Evolutionary conservation across 53 echinoderm and acorn worm genomes (phyloP).

Genomic region (Pentamera pediparva): DNA sequence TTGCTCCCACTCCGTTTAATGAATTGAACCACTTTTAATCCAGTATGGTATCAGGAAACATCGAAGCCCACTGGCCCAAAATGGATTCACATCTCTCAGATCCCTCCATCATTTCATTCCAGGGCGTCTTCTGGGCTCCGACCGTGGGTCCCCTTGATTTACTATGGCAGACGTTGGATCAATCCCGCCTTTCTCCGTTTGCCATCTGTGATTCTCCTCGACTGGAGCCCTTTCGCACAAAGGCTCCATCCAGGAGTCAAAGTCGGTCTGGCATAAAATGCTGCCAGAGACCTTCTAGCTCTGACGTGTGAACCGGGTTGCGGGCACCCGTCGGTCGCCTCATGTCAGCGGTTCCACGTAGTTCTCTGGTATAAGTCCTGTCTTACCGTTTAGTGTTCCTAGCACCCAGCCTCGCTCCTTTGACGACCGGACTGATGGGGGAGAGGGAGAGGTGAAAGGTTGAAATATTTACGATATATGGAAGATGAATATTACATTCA

Average conservation of each 20-base stretch:
- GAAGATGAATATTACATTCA: too few species aligned
- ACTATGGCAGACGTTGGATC: neutral
- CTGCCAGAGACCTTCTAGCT: neutral
- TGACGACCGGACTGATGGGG: slow-evolving; percentile 65
- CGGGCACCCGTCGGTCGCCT: neutral
- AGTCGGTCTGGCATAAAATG: neutral
- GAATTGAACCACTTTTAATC: too few species aligned
- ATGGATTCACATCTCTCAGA: too few species aligned
- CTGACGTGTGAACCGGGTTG: neutral
- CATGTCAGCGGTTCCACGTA: slow-evolving; percentile 79
- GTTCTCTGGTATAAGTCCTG: slow-evolving; percentile 89
- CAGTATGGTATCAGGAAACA: too few species aligned
- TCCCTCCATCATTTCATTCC: too few species aligned
- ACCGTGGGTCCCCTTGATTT: neutral
- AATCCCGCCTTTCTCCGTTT: neutral
- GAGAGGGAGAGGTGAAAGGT: neutral
- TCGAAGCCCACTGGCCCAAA: too few species aligned
- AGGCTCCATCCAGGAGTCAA: too few species aligned
- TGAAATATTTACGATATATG: too few species aligned
- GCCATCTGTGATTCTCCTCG: neutral
- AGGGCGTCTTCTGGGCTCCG: too few species aligned
- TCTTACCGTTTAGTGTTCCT: slow-evolving; percentile 93
- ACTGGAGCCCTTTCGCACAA: neutral
- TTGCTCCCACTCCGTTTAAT: too few species aligned
- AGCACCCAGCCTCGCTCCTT: slow-evolving; percentile 93